These are phyloP conservation scores for Automeris io DNA, from an alignment of 2,888 invertebrate genomes.

Conservation along the genomic window DNA sequence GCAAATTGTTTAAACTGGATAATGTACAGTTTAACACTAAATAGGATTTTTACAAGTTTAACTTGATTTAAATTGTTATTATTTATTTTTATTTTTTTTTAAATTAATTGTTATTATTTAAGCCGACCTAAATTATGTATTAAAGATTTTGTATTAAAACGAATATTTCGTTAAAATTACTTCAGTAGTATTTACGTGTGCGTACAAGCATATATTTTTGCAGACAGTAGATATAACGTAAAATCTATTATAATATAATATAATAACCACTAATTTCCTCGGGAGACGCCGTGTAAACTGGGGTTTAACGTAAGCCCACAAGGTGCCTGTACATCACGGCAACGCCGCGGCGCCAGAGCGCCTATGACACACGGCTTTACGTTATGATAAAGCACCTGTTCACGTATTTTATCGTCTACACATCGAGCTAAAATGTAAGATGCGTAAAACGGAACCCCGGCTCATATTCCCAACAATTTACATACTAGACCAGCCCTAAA, in stretches of 20 bases:
- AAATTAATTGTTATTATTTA: too few species aligned
- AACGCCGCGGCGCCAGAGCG: conserved; percentile 44
- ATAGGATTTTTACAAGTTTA: too few species aligned
- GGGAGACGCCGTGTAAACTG: conserved; percentile 32
- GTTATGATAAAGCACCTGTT: conserved; percentile 69
- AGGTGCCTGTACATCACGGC: conserved; percentile 65
- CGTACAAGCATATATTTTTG: too few species aligned
- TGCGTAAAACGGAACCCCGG: conserved; percentile 31
- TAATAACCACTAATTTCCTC: conserved; percentile 49
- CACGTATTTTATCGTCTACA: conserved; percentile 67
- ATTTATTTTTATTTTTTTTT: too few species aligned
- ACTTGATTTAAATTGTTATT: too few species aligned
- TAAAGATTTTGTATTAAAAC: too few species aligned
- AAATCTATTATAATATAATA: conserved; percentile 49
- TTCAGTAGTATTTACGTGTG: too few species aligned
- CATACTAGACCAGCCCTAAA: conserved; percentile 15
- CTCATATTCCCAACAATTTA: conserved; percentile 26
- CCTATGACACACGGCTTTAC: conserved; percentile 65
- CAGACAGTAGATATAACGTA: conserved; percentile 15
- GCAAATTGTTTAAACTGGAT: too few species aligned
- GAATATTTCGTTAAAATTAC: too few species aligned
- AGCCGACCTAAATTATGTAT: too few species aligned
- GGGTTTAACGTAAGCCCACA: conserved; percentile 48
- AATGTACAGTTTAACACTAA: too few species aligned
- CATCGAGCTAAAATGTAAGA: conserved; percentile 52